A percentile compares a stretch with the other conserved stretches of the same genome.
These are phyloP conservation scores for Darevskia nairensis DNA, from an alignment of 2,797 vertebrate genomes.

Conservation along the genomic window DNA sequence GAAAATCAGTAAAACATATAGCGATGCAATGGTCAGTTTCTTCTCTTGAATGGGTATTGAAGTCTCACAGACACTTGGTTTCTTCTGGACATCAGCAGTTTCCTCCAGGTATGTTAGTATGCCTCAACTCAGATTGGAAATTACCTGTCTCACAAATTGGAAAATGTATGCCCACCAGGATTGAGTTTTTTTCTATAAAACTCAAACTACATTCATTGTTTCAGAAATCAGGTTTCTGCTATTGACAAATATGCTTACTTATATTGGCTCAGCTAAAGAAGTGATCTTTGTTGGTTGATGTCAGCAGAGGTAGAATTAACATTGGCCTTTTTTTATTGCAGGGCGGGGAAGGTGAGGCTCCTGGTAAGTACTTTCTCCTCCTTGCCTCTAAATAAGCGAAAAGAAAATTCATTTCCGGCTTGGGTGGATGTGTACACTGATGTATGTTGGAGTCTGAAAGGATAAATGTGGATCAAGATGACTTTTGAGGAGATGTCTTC, in stretches of 20 bases:
- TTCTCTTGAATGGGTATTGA: background rate
- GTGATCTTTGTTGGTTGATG: background rate
- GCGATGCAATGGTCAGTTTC: background rate
- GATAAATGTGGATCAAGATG: background rate
- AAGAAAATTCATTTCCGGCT: background rate
- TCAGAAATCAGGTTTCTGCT: background rate
- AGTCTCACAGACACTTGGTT: background rate
- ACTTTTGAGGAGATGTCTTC: background rate
- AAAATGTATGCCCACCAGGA: background rate
- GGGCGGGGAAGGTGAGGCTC: slow-evolving; percentile 68
- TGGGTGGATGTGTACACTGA: background rate
- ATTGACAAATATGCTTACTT: background rate
- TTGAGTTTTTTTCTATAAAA: background rate
- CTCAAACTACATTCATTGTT: background rate
- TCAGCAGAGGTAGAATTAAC: slow-evolving; percentile 27
- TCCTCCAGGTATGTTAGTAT: too few species aligned
- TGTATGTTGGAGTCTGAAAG: background rate
- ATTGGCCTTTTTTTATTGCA: slow-evolving; percentile 44
- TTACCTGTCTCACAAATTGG: background rate
- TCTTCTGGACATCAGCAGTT: too few species aligned
- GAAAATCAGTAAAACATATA: background rate
- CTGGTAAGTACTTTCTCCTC: slow-evolving; percentile 63
- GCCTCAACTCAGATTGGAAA: background rate
- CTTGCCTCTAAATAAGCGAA: background rate
- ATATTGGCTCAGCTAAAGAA: background rate